Percentiles rank a stretch among this genome's conserved stretches.
phyloP scores from a whole-genome alignment of 2,888 invertebrate genomes.

The Mongoloraphidia duomilia region DNA sequence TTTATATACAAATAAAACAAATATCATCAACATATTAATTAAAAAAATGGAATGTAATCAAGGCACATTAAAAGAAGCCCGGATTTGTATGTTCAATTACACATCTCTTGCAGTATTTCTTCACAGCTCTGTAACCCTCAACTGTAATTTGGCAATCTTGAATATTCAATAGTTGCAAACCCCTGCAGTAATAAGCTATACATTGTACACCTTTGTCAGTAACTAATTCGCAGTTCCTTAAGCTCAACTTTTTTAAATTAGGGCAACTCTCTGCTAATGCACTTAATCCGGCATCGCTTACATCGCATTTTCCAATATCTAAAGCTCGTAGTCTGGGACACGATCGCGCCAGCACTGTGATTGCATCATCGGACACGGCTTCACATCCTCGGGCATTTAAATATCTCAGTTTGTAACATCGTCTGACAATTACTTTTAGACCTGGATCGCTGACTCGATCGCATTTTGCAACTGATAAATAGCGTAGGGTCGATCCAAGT shows the following conservation, averaged over 20 bases:
- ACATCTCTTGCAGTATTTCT: slow-evolving; percentile 82
- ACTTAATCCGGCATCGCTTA: slow-evolving; percentile 76
- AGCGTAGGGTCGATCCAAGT: slow-evolving; percentile 75
- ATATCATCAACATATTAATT: neutral
- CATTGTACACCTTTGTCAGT: slow-evolving; percentile 80
- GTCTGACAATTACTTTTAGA: slow-evolving; percentile 68
- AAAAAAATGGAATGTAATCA: neutral
- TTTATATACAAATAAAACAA: too few relatives aligned
- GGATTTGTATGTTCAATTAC: slow-evolving; percentile 93
- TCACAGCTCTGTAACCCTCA: slow-evolving; percentile 80
- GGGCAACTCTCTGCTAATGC: slow-evolving; percentile 81
- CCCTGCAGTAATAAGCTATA: slow-evolving; percentile 79
- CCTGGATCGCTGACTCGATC: slow-evolving; percentile 86
- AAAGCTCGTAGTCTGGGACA: slow-evolving; percentile 76
- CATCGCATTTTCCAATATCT: slow-evolving; percentile 87
- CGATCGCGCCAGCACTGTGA: slow-evolving; percentile 70
- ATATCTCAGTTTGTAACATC: slow-evolving; percentile 79
- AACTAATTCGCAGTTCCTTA: slow-evolving; percentile 81
- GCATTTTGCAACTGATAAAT: slow-evolving; percentile 88
- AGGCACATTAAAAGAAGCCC: slow-evolving; percentile 56
- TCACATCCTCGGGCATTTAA: slow-evolving; percentile 86
- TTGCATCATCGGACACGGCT: slow-evolving; percentile 84
- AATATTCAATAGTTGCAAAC: slow-evolving; percentile 80
- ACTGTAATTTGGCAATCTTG: slow-evolving; percentile 85
- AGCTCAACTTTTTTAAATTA: slow-evolving; percentile 76